Evolutionary conservation across 2,797 vertebrate genomes (phyloP), one percentile per base, ranked within the genome.

Genomic region (Alauda arvensis): DNA sequence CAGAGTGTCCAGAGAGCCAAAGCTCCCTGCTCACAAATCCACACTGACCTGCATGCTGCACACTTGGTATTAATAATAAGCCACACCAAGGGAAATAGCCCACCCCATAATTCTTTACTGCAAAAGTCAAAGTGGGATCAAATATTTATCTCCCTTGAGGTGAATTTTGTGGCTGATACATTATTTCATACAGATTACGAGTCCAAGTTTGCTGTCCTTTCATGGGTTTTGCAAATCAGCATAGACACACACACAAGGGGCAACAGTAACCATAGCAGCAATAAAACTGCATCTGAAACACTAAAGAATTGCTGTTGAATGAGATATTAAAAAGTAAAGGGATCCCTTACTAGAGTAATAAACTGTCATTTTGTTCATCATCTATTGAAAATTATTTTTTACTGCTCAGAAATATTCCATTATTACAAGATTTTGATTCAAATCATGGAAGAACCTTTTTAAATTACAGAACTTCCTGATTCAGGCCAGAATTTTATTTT

Each of bases 111-210:
- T 10, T 33, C 18, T 70, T 52, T 37, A 16, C 42, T 16, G 39
- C 4, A 65, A 71, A 86, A 59, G 33, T 42, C 34, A 6, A 76
- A 60, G 34, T 16, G 33, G 13, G 65, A 51, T 51, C 6, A 6
- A 43, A 2, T 26, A 10, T 34, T 66, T 48, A 9, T 60, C 69
- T 70, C 42, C 19, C 12, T 5, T 45, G 10, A 26, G 24, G 18
- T 59, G 65, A 75, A 16, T 4, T 14, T 9, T 43, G 31, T 16
- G 52, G 34, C 19, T 1, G 3, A 33, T 34, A 18, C 3, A 2
- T 43, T 51, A 55, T 46, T 68, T 60, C 11, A 9, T 59, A 28
- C 0, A 23, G 12, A 26, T 46, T 61, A 24, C 0, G 0, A n/a
- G 4, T 26, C 25, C 7, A 51, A 25, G 14, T 40, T 63, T 53